phyloP scores from a whole-genome alignment of 2,888 invertebrate species.

The Sphinx pinastri region DNA sequence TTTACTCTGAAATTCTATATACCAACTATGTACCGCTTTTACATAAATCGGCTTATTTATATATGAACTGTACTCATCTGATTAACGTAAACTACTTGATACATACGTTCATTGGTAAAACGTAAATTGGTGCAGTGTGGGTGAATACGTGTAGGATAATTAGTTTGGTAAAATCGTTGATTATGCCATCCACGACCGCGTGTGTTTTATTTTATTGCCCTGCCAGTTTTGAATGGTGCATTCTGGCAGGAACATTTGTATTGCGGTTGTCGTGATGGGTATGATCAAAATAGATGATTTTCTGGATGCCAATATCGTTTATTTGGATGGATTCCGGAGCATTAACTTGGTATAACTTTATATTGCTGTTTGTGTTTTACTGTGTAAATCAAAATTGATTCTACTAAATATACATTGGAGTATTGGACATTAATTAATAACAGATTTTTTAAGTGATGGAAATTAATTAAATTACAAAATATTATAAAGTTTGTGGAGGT shows the following conservation, averaged over 20 bases:
- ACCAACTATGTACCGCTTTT: not conserved
- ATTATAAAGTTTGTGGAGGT: no score
- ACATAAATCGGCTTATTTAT: no score
- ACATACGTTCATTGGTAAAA: conserved; percentile 37
- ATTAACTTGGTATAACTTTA: not conserved
- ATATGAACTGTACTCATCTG: conserved; percentile 16
- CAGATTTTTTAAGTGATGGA: no score
- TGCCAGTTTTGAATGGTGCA: conserved; percentile 22
- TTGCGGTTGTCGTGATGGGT: conserved; percentile 12
- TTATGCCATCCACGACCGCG: conserved; percentile 36
- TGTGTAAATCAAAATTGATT: no score
- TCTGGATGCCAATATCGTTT: conserved; percentile 1
- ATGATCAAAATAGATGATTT: conserved; percentile 16
- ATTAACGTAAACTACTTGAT: conserved; percentile 33
- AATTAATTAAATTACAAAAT: no score
- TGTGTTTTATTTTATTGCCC: conserved; percentile 33
- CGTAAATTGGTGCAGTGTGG: conserved; percentile 50
- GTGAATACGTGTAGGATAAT: conserved; percentile 47
- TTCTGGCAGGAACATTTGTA: conserved; percentile 5
- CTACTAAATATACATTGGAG: no score
- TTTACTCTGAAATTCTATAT: not conserved
- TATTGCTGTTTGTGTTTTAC: no score
- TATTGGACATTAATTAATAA: no score
- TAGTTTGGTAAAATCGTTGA: conserved; percentile 48
- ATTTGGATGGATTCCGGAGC: not conserved